These are phyloP conservation scores for Eutolmus rufibarbis DNA, from an alignment of 2,888 invertebrate species.

Conservation along the genomic window DNA sequence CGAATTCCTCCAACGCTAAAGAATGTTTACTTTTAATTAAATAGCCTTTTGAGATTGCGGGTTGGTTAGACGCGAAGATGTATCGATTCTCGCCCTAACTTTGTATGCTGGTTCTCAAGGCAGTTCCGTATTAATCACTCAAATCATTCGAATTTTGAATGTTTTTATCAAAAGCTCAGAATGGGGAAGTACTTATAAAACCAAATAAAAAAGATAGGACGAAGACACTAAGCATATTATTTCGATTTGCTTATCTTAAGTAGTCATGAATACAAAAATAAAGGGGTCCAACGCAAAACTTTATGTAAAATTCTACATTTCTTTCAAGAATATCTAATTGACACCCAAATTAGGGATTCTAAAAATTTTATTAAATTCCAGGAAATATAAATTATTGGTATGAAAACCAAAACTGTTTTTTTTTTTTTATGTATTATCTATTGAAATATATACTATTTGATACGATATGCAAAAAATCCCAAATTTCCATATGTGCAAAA, in stretches of 20 bases:
- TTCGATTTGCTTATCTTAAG: background rate
- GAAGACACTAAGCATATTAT: background rate
- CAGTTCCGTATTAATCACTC: background rate
- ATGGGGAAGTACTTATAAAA: background rate
- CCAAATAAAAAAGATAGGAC: too few relatives aligned
- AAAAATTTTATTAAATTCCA: too few relatives aligned
- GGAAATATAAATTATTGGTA: too few relatives aligned
- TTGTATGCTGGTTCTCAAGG: background rate
- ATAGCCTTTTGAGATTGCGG: background rate
- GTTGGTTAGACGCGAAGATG: background rate
- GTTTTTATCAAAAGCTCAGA: background rate
- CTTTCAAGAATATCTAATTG: too few relatives aligned
- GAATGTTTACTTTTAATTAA: background rate
- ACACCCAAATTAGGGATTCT: too few relatives aligned
- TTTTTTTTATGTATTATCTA: too few relatives aligned
- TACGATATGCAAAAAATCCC: too few relatives aligned
- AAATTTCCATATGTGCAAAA: too few relatives aligned
- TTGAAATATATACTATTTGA: too few relatives aligned
- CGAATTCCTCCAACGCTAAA: background rate
- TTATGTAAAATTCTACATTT: too few relatives aligned
- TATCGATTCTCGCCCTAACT: background rate
- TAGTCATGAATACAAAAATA: background rate
- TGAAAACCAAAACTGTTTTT: too few relatives aligned
- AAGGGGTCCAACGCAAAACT: background rate
- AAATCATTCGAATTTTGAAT: background rate